A percentile compares a stretch with the other conserved stretches of the same genome.
phyloP scores from a whole-genome alignment of 2,113 vertebrate genomes.

The Lamprotornis superbus region DNA sequence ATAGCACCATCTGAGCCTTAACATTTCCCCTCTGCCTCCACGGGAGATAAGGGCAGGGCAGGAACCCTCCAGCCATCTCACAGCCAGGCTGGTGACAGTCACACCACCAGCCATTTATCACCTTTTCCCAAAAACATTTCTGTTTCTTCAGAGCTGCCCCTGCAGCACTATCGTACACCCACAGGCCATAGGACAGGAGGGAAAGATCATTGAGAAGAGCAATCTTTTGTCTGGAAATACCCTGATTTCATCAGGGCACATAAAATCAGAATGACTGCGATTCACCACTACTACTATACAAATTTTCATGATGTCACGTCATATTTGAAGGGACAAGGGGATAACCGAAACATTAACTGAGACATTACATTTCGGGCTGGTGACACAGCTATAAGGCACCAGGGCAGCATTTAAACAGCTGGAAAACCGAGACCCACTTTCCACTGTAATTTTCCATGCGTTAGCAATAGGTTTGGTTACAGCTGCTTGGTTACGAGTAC shows the following conservation, averaged over 20 bases:
- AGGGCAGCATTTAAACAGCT: not conserved
- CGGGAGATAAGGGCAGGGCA: not conserved
- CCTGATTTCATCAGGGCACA: not conserved
- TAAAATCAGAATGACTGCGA: not conserved
- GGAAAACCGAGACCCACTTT: not conserved
- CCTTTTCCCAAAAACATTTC: not conserved
- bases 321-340: not conserved
- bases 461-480: not conserved
- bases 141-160: not conserved
- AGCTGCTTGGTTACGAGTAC: not conserved
- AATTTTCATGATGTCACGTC: not conserved
- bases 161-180: not conserved
- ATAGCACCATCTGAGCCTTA: not conserved
- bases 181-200: rapidly evolving
- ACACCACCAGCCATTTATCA: not conserved
- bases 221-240: not conserved
- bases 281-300: not conserved
- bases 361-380: not conserved
- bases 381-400: not conserved
- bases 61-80: not conserved
- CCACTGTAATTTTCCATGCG: not conserved
- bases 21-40: not conserved
- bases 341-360: not conserved
- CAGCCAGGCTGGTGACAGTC: not conserved
- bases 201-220: not conserved